A percentile compares a stretch with the other conserved stretches of the same genome.
These are phyloP conservation scores for Meiosimyza decipiens DNA, from an alignment of 2,888 invertebrate species.

Conservation along the genomic window DNA sequence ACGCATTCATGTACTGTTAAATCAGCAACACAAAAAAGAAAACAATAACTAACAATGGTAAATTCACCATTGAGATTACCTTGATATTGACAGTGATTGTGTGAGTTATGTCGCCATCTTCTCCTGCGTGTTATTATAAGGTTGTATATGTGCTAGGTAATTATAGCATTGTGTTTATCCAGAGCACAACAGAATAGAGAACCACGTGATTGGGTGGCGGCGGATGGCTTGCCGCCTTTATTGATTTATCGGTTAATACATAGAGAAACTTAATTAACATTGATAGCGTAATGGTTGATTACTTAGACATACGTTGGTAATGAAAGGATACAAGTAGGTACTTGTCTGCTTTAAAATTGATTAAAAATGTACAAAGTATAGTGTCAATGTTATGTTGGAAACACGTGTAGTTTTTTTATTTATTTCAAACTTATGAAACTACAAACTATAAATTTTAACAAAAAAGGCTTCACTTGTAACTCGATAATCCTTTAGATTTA, in stretches of 20 bases:
- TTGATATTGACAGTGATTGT: constrained; percentile 1
- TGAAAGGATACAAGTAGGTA: not conserved
- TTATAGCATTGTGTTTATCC: too few relatives aligned
- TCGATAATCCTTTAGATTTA: too few relatives aligned
- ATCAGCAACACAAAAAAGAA: too few relatives aligned
- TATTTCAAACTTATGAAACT: too few relatives aligned
- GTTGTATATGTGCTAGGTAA: too few relatives aligned
- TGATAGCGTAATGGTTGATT: constrained; percentile 3
- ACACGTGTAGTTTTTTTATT: not conserved
- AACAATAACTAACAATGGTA: too few relatives aligned
- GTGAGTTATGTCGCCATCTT: not conserved
- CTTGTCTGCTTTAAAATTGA: too few relatives aligned
- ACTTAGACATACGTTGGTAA: not conserved
- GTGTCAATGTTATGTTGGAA: not conserved
- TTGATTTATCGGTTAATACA: constrained; percentile 21
- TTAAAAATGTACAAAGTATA: too few relatives aligned
- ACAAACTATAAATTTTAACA: too few relatives aligned
- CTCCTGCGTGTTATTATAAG: not conserved
- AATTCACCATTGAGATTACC: too few relatives aligned
- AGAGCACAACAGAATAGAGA: not conserved
- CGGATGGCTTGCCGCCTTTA: not conserved
- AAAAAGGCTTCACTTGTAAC: too few relatives aligned
- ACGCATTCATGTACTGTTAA: too few relatives aligned
- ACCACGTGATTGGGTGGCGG: constrained; percentile 10
- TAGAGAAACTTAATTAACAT: constrained; percentile 13